Conservation (phyloP, 2,113 vertebrate species). For the Barnardius zonarius region DNA sequence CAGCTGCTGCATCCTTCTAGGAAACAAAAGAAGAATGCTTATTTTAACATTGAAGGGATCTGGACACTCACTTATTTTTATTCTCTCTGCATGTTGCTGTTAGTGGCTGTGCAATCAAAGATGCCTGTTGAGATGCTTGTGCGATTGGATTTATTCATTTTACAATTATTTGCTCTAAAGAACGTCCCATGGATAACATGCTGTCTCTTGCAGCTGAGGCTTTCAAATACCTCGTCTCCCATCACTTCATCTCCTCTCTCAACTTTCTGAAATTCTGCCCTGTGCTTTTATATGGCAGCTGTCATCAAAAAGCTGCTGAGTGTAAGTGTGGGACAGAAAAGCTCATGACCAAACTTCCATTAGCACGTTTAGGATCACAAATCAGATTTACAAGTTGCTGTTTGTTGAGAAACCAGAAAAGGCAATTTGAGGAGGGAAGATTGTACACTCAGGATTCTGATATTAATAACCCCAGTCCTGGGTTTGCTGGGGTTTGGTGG, state of each 20-base stretch:
- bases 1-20: not conserved
- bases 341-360: not conserved
- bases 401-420: not conserved
- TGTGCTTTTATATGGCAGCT: not conserved
- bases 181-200: not conserved
- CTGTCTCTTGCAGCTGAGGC: not conserved
- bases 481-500: not conserved
- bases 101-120: not conserved
- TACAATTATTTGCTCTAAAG: not conserved
- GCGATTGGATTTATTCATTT: constrained; percentile 9
- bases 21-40: not conserved
- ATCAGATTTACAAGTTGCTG: not conserved
- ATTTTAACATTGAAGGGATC: not conserved
- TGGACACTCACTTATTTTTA: not conserved
- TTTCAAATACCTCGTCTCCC: not conserved
- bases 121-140: not conserved
- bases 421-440: not conserved
- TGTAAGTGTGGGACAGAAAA: not conserved
- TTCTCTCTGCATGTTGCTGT: not conserved
- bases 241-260: not conserved
- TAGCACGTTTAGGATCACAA: not conserved
- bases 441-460: not conserved
- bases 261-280: not conserved
- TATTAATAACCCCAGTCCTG: not conserved
- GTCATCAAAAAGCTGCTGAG: not conserved